Evolutionary conservation across 1,140 invertebrate species (phyloP), one percentile per base, ranked within the genome.

Genomic region (Cotesia vestalis): DNA sequence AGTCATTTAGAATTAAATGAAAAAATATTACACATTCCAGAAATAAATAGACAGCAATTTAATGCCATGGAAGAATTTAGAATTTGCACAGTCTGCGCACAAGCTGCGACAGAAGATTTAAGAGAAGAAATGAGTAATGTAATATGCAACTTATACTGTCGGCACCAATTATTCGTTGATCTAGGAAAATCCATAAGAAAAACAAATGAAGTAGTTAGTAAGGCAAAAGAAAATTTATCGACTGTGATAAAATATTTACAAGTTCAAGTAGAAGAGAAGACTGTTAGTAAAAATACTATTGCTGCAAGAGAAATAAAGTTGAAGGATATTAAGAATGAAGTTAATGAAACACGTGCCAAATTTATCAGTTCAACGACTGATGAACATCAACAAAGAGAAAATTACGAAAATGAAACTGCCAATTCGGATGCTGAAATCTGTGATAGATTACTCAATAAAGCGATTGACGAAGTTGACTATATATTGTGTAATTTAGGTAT

Each of bases 71-170:
- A 84, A 76, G 81, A 86, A 79, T 85, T 85, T 67, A 76, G 81
- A 76, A 53, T 84, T 12, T 86, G 85, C 34, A 84, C 84, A 38
- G 81, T 85, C 4, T 85, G 86, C 72, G 83, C 82, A 20, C 86
- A 87, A 79, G 80, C 84, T 40, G 80, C 83, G 14, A 83, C 81
- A 14, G 83, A 87, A 78, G 84, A 86, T 73, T 81, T 87, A n/a
- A 76, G 74, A 4, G 85, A 87, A 75, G 84, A 85, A 78, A 79
- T 83, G 27, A 78, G 76, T 59, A 71, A 73, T 2, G 75, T 86
- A 66, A 73, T 82, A 70, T 77, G 72, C 4, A 80, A 78, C 68
- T 83, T 87, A 46, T 78, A 76, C 62, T 73, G 68, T 60, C 78
- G 79, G 40, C 82, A 85, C 60, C 66, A 82, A 60, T 68, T 55